Percentiles rank a stretch among this genome's conserved stretches.
Conservation (phyloP, 2,797 vertebrate genomes). For the Tragelaphus oryx region DNA sequence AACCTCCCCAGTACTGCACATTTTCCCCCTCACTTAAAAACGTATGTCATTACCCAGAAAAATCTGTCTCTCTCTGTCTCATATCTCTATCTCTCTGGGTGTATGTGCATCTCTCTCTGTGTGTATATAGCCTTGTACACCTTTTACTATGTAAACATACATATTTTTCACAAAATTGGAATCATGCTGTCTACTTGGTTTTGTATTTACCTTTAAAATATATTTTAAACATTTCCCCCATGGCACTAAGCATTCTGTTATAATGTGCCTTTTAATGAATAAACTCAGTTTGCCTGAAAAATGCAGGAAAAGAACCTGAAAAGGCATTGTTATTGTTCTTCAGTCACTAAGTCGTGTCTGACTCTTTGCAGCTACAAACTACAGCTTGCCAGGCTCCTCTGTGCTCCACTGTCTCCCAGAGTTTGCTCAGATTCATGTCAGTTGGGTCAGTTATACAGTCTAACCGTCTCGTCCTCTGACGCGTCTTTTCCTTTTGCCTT, state of each 20-base stretch:
- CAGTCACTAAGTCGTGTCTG: neutral
- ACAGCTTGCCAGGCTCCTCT: neutral
- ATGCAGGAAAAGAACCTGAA: neutral
- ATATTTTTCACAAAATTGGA: neutral
- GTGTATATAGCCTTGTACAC: neutral
- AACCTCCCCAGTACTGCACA: neutral
- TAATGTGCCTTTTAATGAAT: neutral
- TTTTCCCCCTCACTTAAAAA: constrained; percentile 12
- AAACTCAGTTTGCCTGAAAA: neutral
- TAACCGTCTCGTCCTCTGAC: neutral
- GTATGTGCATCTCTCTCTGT: neutral
- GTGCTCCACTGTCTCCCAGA: neutral
- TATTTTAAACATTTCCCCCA: neutral
- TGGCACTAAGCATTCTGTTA: neutral
- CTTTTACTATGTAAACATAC: neutral
- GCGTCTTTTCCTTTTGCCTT: neutral
- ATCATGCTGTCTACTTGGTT: neutral
- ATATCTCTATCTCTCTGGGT: neutral
- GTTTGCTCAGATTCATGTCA: neutral
- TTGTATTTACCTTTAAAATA: constrained; percentile 10
- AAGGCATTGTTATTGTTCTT: neutral
- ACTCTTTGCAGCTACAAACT: neutral
- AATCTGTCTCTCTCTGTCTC: neutral
- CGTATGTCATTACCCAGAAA: neutral
- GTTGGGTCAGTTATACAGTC: neutral